These are phyloP conservation scores for Brachionus paranguensis DNA, from an alignment of 1,140 invertebrate species.

Conservation along the genomic window DNA sequence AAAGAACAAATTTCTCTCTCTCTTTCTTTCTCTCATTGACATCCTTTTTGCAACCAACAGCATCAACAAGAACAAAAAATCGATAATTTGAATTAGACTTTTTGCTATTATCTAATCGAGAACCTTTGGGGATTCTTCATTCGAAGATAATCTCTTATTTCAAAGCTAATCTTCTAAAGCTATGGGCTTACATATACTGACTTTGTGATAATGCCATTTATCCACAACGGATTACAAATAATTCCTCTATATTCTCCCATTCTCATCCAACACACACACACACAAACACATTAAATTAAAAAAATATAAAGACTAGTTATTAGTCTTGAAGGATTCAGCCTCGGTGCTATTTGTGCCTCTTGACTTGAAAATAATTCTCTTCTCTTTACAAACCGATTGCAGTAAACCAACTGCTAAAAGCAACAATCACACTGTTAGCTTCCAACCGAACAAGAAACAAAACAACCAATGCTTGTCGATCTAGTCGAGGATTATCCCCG, in stretches of 20 bases:
- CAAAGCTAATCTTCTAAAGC: constrained; percentile 3
- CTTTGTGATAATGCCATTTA: not conserved
- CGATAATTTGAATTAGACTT: not conserved
- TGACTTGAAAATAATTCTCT: not conserved
- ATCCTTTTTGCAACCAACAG: not conserved
- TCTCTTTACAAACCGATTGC: not conserved
- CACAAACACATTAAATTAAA: not conserved
- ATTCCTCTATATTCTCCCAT: not conserved
- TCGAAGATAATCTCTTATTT: not conserved
- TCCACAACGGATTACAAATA: not conserved
- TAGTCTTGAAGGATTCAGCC: not conserved
- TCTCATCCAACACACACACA: too few species aligned
- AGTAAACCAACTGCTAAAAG: not conserved
- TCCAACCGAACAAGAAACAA: not conserved
- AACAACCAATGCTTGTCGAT: not conserved
- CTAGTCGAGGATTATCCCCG: not conserved
- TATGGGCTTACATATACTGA: not conserved
- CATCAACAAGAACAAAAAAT: not conserved
- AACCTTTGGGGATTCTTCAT: not conserved
- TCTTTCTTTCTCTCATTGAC: not conserved
- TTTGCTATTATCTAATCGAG: not conserved
- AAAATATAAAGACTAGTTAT: not conserved
- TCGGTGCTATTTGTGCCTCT: not conserved
- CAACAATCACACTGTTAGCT: not conserved
- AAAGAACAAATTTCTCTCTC: not conserved